phyloP scores from a whole-genome alignment of 35 echinoderm and acorn worm species.

The Eucidaris tribuloides region DNA sequence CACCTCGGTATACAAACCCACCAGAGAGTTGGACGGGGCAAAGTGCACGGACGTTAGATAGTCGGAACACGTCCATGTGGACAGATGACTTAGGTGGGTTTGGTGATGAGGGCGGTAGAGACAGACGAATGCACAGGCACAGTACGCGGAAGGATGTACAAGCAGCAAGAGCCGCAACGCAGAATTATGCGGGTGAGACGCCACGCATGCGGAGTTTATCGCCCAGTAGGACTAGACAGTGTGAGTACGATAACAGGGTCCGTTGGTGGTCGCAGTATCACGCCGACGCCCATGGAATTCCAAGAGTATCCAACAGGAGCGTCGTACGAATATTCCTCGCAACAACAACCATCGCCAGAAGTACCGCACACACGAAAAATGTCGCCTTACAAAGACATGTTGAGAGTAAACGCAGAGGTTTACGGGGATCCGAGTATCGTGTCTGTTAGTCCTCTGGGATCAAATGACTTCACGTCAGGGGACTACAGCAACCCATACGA shows the following conservation, averaged over 20 bases:
- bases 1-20: background rate
- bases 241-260: conserved; percentile 21
- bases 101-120: background rate
- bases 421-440: conserved; percentile 15
- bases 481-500: background rate
- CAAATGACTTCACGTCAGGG: background rate
- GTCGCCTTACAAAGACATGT: conserved; percentile 14
- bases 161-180: background rate
- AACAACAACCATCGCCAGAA: conserved; percentile 16
- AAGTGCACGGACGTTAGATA: background rate
- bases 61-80: background rate
- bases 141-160: conserved; percentile 13
- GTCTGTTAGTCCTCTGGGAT: background rate
- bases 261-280: conserved; percentile 14
- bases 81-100: conserved; percentile 4
- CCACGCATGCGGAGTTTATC: background rate
- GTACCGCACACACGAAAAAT: conserved; percentile 4
- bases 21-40: background rate
- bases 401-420: background rate
- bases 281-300: conserved; percentile 15
- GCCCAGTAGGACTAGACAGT: conserved; percentile 11
- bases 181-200: background rate
- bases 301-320: conserved; percentile 14
- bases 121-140: conserved; percentile 11
- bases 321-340: background rate